A percentile compares a stretch with the other conserved stretches of the same genome.
Conservation (phyloP, 2,888 invertebrate genomes). For the Rhopalosiphum nymphaeae region DNA sequence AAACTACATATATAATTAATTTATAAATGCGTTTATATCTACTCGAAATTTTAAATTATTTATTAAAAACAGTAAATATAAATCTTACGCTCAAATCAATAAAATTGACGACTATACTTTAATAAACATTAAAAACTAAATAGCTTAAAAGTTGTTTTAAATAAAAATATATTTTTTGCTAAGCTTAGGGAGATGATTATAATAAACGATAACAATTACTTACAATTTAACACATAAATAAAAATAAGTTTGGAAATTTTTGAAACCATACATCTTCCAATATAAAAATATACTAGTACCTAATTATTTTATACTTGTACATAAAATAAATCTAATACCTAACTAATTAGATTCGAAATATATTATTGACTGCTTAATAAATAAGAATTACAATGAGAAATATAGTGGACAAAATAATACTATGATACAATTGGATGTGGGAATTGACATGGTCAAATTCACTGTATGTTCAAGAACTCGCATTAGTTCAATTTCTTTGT, state of each 20-base stretch:
- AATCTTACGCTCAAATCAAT: neutral
- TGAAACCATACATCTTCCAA: neutral
- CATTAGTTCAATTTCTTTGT: constrained; percentile 19
- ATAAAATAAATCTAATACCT: neutral
- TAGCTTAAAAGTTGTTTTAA: neutral
- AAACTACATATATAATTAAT: too few relatives aligned
- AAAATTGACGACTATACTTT: neutral
- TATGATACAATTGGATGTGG: neutral
- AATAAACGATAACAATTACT: neutral
- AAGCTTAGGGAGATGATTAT: neutral
- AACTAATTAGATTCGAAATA: neutral
- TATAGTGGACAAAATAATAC: neutral
- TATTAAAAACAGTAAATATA: neutral
- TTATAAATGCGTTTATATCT: neutral
- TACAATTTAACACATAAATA: neutral
- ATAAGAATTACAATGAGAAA: neutral
- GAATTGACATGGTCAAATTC: constrained; percentile 13
- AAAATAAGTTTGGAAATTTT: neutral
- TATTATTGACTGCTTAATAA: neutral
- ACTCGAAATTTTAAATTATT: neutral
- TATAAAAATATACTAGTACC: neutral
- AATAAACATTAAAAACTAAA: neutral
- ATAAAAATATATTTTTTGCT: neutral
- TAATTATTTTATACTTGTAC: neutral
- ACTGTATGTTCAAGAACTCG: neutral